These are phyloP conservation scores for Aurelia sp. DNA, from an alignment of 30 jellyfish, hydroid and myxozoan genomes.

Conservation along the genomic window DNA sequence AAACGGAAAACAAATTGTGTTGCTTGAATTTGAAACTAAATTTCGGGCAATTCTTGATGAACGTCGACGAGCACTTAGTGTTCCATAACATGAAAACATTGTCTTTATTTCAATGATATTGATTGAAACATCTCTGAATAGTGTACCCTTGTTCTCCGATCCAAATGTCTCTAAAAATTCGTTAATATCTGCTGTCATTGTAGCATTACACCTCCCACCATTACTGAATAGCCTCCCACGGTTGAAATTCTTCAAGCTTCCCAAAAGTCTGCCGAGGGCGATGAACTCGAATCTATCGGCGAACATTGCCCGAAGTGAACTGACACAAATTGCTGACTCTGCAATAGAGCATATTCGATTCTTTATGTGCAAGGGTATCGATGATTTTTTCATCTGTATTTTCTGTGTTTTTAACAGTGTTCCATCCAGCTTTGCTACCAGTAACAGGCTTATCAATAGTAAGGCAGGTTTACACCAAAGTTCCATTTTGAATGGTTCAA, in stretches of 20 bases:
- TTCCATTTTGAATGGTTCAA: no score
- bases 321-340: not conserved
- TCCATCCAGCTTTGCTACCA: no score
- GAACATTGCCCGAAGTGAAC: not conserved
- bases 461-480: no score
- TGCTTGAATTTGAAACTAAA: not conserved
- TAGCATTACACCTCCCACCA: not conserved
- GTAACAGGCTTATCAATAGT: no score
- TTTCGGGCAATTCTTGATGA: not conserved
- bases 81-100: conserved; percentile 3
- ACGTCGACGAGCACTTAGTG: not conserved
- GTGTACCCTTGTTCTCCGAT: not conserved
- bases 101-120: not conserved
- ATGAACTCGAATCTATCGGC: not conserved
- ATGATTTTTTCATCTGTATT: not conserved
- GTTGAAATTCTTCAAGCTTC: not conserved
- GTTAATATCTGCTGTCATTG: not conserved
- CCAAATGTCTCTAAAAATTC: not conserved
- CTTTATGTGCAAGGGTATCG: not conserved
- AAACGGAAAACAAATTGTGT: conserved; percentile 40
- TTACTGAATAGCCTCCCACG: not conserved
- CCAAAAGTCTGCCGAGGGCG: not conserved
- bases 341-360: not conserved
- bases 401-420: no score
- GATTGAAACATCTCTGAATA: not conserved